Conservation (phyloP, 30 jellyfish, hydroid and myxozoan species). For the Hydra vulgaris region DNA sequence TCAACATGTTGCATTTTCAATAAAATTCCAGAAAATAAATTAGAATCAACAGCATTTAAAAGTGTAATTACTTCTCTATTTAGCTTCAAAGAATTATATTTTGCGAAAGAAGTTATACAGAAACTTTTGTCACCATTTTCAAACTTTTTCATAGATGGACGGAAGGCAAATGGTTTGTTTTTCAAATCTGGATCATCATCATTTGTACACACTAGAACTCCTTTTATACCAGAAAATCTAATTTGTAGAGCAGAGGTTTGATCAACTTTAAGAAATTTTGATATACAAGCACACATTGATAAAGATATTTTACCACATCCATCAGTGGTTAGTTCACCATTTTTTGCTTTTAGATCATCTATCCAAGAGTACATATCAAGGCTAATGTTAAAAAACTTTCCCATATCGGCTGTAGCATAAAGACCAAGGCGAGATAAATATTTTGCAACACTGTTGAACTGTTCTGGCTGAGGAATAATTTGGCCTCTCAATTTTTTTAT, state of each 20-base stretch:
- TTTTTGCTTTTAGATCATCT: slow-evolving; percentile 36
- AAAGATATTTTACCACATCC: slow-evolving; percentile 67
- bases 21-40: slow-evolving; percentile 21
- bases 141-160: slow-evolving; percentile 62
- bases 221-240: slow-evolving; percentile 59
- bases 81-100: slow-evolving; percentile 23
- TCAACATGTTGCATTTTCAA: slow-evolving; percentile 45
- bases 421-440: slow-evolving; percentile 51
- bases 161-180: slow-evolving; percentile 25
- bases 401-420: slow-evolving; percentile 59
- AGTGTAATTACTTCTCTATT: slow-evolving; percentile 69
- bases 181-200: slow-evolving; percentile 25
- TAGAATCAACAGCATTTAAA: slow-evolving; percentile 32
- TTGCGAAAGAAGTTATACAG: slow-evolving; percentile 34
- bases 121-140: slow-evolving; percentile 18
- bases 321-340: slow-evolving; percentile 56
- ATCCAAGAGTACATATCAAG: background rate
- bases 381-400: background rate
- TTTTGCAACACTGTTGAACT: slow-evolving; percentile 40
- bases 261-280: slow-evolving; percentile 14
- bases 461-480: slow-evolving; percentile 26
- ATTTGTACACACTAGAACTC: slow-evolving; percentile 37
- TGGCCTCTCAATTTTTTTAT: slow-evolving; percentile 24
- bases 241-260: slow-evolving; percentile 62
- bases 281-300: slow-evolving; percentile 16